Percentiles rank a stretch among this genome's conserved stretches.
Conservation (phyloP, 2,888 invertebrate species). For the Teinopalpus imperialis region DNA sequence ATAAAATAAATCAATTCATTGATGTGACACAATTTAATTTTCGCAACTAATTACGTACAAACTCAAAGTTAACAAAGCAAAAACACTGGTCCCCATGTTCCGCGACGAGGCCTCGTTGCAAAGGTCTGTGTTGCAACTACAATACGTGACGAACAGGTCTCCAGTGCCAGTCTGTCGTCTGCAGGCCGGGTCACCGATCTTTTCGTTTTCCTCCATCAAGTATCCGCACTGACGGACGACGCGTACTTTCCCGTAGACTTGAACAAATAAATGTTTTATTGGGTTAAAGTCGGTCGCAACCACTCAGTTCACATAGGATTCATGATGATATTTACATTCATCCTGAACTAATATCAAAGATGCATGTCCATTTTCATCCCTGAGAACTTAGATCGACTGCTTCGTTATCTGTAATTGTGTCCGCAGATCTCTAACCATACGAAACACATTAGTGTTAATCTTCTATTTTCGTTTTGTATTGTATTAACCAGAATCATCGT, state of each 20-base stretch:
- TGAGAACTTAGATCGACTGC: too few relatives aligned
- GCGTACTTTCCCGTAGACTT: constrained; percentile 89
- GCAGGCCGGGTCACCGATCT: constrained; percentile 82
- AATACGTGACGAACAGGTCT: constrained; percentile 86
- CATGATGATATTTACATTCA: too few relatives aligned
- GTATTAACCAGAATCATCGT: too few relatives aligned
- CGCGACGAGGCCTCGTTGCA: constrained; percentile 84
- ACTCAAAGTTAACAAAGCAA: constrained; percentile 5
- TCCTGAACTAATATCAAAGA: too few relatives aligned
- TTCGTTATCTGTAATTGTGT: too few relatives aligned
- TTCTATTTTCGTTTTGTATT: too few relatives aligned
- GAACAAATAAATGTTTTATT: constrained; percentile 44
- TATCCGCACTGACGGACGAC: constrained; percentile 92
- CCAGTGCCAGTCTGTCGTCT: constrained; percentile 87
- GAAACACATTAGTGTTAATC: too few relatives aligned
- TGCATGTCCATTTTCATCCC: too few relatives aligned
- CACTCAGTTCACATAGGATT: too few relatives aligned
- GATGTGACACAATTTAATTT: constrained; percentile 14
- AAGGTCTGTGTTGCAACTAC: constrained; percentile 88
- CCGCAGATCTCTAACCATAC: too few relatives aligned
- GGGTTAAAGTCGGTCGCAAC: too few relatives aligned
- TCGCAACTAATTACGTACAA: neutral
- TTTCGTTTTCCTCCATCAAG: constrained; percentile 82
- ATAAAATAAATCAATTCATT: too few relatives aligned
- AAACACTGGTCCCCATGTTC: neutral